These are phyloP conservation scores for Argyra leucocephala DNA, from an alignment of 2,888 invertebrate genomes.

Conservation along the genomic window DNA sequence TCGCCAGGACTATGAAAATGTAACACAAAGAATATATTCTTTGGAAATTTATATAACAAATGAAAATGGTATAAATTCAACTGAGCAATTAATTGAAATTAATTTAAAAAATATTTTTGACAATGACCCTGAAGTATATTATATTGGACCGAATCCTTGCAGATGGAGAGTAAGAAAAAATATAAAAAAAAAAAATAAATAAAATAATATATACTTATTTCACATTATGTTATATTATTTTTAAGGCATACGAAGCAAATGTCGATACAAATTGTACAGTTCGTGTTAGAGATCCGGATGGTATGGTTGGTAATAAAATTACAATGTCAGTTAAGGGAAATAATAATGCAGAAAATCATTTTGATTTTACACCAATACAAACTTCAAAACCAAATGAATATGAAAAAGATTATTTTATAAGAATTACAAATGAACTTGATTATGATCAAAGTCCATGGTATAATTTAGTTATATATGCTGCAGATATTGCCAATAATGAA, in stretches of 20 bases:
- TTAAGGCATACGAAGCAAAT: constrained; percentile 38
- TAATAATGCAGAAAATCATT: constrained; percentile 40
- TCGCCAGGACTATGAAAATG: constrained; percentile 50
- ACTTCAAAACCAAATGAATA: constrained; percentile 26
- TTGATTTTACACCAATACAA: constrained; percentile 33
- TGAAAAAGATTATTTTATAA: constrained; percentile 29
- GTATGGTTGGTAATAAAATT: constrained; percentile 40
- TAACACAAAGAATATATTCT: constrained; percentile 43
- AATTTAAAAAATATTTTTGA: constrained; percentile 44
- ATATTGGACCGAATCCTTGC: constrained; percentile 45
- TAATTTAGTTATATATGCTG: constrained; percentile 48
- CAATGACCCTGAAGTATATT: constrained; percentile 48
- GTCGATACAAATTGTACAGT: constrained; percentile 32
- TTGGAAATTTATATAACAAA: constrained; percentile 37
- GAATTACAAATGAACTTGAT: constrained; percentile 34
- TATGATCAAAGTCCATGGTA: constrained; percentile 48
- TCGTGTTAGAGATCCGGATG: constrained; percentile 31
- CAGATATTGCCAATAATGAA: constrained; percentile 41
- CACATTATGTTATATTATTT: no score
- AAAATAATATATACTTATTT: no score
- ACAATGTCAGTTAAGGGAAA: constrained; percentile 41
- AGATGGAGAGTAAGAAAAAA: constrained; percentile 36
- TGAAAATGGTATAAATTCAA: not conserved
- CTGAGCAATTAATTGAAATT: constrained; percentile 29
- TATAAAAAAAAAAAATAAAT: no score